Evolutionary conservation across 1,140 invertebrate genomes (phyloP), one percentile per base, ranked within the genome.

Genomic region (Heliconius himera): DNA sequence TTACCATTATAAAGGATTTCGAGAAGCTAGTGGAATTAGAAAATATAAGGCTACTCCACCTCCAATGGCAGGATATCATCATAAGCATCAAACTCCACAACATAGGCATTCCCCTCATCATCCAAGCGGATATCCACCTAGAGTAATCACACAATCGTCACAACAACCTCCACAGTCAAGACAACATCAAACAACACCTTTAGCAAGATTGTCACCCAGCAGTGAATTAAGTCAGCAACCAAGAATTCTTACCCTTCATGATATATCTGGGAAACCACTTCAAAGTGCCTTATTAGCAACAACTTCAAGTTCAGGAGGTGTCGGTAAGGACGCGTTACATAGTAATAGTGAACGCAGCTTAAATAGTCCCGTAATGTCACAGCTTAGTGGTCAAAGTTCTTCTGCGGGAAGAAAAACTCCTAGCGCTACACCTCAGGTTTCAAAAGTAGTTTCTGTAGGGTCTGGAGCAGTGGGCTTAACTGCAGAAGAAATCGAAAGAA

Each of bases 1-100:
- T 1, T 99, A 99, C 87, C 98, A 99, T 91, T 99, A 99, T 90
- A 99, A 99, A 95, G 98, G 98, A 82, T 97, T 98, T 94, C 93
- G 98, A 90, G 97, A 98, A 90, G 96, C 96, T 2, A 96, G 95
- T 18, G 98, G 98, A 20, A 96, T 98, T 79, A 93, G 97, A 20
- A 98, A 98, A 92, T 98, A 98, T 90, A 98, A 98, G 93, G 96
- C 97, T 8, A 97, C 96, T 3, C 97, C 97, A 2, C 97, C 97
- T 1, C 96, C 97, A 4, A 96, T 97, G 60, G 95, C 95, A 22
- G 95, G 96, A 46, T 97, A 97, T 88, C 97, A 97, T 87, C 97
- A 98, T 85, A 98, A 98, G 85, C 97, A 98, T 87, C 96, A 96
- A 82, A 95, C 95, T 18, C 93, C 95, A 41, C 97, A 97, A 85